phyloP scores from a whole-genome alignment of 1,140 invertebrate genomes.

The Sitobion miscanthi region DNA sequence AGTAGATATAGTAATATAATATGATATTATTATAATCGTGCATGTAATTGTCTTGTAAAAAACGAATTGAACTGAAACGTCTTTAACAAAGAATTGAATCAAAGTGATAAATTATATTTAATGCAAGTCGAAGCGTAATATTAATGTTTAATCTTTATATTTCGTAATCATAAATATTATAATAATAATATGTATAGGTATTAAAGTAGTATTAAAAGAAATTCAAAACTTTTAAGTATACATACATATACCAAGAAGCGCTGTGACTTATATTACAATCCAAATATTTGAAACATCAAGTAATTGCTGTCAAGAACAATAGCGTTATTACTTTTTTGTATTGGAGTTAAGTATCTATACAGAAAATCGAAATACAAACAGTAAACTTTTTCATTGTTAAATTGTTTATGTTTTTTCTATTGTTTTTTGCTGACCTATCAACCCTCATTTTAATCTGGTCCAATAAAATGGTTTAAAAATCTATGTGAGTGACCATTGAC shows the following conservation, averaged over 20 bases:
- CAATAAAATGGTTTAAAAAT: not conserved
- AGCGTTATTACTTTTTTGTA: not conserved
- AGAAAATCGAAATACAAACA: not conserved
- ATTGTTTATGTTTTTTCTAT: not conserved
- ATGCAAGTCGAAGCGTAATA: not conserved
- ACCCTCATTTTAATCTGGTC: not conserved
- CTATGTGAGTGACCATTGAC: not conserved
- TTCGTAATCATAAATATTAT: not conserved
- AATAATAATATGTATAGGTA: not conserved
- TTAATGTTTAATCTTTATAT: not conserved
- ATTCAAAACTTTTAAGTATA: not conserved
- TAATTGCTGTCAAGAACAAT: not conserved
- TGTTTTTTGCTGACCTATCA: not conserved
- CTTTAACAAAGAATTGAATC: not conserved
- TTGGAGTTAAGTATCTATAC: not conserved
- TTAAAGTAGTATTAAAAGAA: not conserved
- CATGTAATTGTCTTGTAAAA: not conserved
- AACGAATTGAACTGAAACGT: not conserved
- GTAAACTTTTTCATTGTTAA: not conserved
- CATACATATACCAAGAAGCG: not conserved
- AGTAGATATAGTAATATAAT: not conserved
- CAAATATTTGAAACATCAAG: not conserved
- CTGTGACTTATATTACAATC: not conserved
- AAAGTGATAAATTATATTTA: not conserved
- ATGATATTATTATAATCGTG: not conserved